Evolutionary conservation across 2,888 invertebrate genomes (phyloP), one percentile per base, ranked within the genome.

Genomic region (Hermodice carunculata): DNA sequence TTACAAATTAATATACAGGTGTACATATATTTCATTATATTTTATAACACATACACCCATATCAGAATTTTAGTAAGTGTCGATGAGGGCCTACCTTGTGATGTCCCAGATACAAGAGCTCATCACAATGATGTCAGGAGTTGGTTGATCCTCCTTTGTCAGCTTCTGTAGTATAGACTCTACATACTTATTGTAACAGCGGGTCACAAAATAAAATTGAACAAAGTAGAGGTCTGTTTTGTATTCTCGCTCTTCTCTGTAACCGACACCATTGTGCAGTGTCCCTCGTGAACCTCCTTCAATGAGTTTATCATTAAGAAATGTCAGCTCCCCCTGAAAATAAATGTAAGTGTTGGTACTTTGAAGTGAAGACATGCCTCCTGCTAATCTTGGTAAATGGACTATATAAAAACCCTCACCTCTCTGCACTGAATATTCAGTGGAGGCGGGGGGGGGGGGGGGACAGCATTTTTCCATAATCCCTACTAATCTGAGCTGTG

Each of bases 21-120:
- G n/a, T n/a, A n/a, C n/a, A n/a, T n/a, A n/a, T n/a, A n/a, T n/a
- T n/a, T n/a, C n/a, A n/a, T n/a, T n/a, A n/a, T n/a, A n/a, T n/a
- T n/a, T n/a, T n/a, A n/a, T n/a, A n/a, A n/a, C n/a, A n/a, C n/a
- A n/a, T n/a, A n/a, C n/a, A n/a, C n/a, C n/a, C n/a, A n/a, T n/a
- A n/a, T n/a, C n/a, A n/a, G n/a, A n/a, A n/a, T n/a, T n/a, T n/a
- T n/a, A n/a, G n/a, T n/a, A n/a, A n/a, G n/a, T n/a, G n/a, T n/a
- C 4, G 14, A 22, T 19, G 6, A 22, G 5, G 28, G 11, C 51
- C 57, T 64, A 86, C 86, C 86, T 82, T 48, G 83, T 82, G 3
- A 87, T 79, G 69, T 89, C 89, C 89, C 89, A 89, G 0, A 88
- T 76, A 64, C 87, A 87, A 31, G 87, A 87, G 71, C 87, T 87